phyloP scores from a whole-genome alignment of 2,797 vertebrate genomes.

The Zalophus californianus region DNA sequence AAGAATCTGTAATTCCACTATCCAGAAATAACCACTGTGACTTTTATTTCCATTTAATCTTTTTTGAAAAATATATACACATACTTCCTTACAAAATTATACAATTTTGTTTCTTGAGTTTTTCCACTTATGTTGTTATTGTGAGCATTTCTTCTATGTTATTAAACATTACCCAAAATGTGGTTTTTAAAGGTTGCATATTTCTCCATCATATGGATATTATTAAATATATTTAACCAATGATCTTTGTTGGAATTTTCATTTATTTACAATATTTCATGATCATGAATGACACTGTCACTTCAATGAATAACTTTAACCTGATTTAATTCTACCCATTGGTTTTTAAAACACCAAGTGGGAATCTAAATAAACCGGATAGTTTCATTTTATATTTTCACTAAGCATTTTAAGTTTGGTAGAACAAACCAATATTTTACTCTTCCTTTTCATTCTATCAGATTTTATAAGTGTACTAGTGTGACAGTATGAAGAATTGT shows the following conservation, averaged over 20 bases:
- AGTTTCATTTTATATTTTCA: neutral
- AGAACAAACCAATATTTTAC: neutral
- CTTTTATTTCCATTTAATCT: slow-evolving; percentile 20
- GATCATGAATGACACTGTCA: neutral
- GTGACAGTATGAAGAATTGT: neutral
- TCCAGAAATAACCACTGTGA: neutral
- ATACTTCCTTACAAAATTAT: neutral
- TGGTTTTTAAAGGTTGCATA: neutral
- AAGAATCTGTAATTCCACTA: neutral
- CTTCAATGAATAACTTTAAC: neutral
- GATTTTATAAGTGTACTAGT: neutral
- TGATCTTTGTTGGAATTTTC: slow-evolving; percentile 1
- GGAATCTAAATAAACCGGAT: neutral
- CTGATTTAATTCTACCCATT: slow-evolving; percentile 8
- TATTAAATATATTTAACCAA: slow-evolving; percentile 22
- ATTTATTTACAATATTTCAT: slow-evolving; percentile 26
- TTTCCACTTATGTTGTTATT: neutral
- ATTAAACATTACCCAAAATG: neutral
- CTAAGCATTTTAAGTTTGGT: neutral
- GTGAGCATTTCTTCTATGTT: neutral
- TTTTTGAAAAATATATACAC: neutral
- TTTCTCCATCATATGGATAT: neutral
- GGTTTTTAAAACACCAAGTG: neutral
- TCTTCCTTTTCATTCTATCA: neutral
- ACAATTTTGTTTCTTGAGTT: neutral